phyloP scores from a whole-genome alignment of 2,797 vertebrate genomes.

The Toxotes lorentzi region DNA sequence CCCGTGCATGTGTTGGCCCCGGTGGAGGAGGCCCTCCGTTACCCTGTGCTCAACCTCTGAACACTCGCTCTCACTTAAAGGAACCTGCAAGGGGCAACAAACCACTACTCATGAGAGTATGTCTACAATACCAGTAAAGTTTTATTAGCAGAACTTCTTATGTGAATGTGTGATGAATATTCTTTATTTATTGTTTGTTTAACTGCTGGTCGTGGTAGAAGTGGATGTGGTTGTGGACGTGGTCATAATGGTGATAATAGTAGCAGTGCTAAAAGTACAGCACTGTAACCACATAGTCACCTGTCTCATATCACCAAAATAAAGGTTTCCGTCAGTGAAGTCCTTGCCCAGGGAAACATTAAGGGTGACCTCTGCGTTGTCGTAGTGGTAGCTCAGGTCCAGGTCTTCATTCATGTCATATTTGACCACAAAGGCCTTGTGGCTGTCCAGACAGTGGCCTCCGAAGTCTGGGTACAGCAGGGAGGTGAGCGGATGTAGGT shows the following conservation, averaged over 20 bases:
- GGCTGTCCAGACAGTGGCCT: slow-evolving; percentile 90
- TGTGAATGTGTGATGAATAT: too few species aligned
- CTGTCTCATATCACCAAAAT: slow-evolving; percentile 94
- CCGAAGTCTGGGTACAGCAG: slow-evolving; percentile 92
- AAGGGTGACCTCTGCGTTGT: slow-evolving; percentile 96
- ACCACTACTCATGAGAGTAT: neutral
- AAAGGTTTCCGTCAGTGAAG: slow-evolving; percentile 93
- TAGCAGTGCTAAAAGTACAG: neutral
- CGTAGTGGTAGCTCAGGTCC: slow-evolving; percentile 93
- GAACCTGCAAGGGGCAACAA: slow-evolving; percentile 81
- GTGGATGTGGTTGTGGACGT: neutral
- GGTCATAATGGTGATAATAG: neutral
- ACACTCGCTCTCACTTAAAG: slow-evolving; percentile 83
- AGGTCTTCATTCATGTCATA: slow-evolving; percentile 90
- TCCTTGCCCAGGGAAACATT: slow-evolving; percentile 93
- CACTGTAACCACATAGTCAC: slow-evolving; percentile 69
- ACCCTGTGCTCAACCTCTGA: slow-evolving; percentile 88
- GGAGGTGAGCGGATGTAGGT: slow-evolving; percentile 87
- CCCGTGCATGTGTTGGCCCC: slow-evolving; percentile 95
- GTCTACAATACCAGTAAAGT: neutral
- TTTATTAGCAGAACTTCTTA: neutral
- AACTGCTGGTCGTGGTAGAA: neutral
- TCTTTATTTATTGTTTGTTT: neutral
- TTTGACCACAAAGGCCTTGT: slow-evolving; percentile 95
- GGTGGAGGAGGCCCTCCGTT: slow-evolving; percentile 89